Base-by-base conservation (phyloP, 2,888 invertebrate species). In the Tipula unca region DNA sequence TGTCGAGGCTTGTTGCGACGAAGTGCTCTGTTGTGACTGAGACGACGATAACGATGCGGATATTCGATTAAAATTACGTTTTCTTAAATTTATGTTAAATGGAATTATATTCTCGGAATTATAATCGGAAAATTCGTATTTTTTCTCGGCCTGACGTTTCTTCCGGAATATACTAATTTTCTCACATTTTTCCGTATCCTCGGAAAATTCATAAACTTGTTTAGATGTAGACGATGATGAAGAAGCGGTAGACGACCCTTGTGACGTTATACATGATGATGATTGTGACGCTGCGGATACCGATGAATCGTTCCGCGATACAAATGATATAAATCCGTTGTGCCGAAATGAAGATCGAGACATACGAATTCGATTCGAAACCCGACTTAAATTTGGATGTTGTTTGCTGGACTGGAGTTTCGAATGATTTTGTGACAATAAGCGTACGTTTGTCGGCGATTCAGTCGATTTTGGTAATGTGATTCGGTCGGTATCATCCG, bases 101-200 rank as follows among this genome's bases (percentile, higher is more conserved):
- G 89, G 91, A 88, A 93, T 92, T 86, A 94, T 93, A 87, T 94
- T 94, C 88, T 94, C 94, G 0, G 93, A 92, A 87, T 93, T 93
- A 86, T 96, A 96, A 88, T 96, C 97, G 0, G 95, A 96, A 89
- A 97, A 97, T 89, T 97, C 97, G 89, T 97, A 97, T 89, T 97
- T 97, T 89, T 97, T 97, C 88, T 97, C 97, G 0, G 97, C 97
- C 85, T 97, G 91, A 6, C 97, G 93, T 85, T 96, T 93, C 89
- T 96, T 96, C 6, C 97, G 93, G 89, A 96, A 96, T 88, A 95
- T 95, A 88, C 96, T 96, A n/a, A 97, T 93, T 89, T 96, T 96
- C 89, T 96, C 96, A 89, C 95, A 96, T 87, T 96, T 96, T 88
- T 95, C 95, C 5, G 94, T 93, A 88, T 96, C 96, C 88, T 96